Conservation (phyloP, 2,113 vertebrate species). For the Nymphicus hollandicus region DNA sequence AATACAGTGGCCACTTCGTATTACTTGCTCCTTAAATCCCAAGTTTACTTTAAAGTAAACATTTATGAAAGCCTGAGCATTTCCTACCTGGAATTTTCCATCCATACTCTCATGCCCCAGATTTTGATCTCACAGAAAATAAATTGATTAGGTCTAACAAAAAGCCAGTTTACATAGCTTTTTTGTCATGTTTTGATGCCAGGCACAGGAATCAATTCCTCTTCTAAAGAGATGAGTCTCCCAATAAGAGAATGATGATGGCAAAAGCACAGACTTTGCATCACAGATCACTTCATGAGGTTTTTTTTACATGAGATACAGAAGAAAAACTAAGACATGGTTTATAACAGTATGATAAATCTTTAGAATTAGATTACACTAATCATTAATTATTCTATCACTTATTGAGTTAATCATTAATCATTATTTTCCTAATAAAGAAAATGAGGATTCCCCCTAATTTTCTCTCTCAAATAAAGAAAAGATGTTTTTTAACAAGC, state of each 20-base stretch:
- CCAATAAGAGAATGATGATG: background rate
- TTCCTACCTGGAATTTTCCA: background rate
- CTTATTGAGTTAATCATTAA: background rate
- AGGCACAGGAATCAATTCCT: constrained; percentile 2
- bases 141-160: background rate
- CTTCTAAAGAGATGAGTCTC: background rate
- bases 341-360: background rate
- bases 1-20: background rate
- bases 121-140: background rate
- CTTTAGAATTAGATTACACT: background rate
- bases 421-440: background rate
- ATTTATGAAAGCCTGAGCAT: background rate
- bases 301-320: background rate
- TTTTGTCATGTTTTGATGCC: background rate
- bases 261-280: background rate
- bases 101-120: background rate
- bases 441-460: background rate
- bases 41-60: background rate
- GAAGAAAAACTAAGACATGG: background rate
- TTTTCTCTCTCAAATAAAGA: background rate
- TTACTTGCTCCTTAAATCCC: background rate
- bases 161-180: background rate
- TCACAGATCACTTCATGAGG: background rate
- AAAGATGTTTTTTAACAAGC: background rate
- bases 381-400: background rate